Conservation (phyloP, 53 echinoderm and acorn worm genomes). For the Actinopyga echinites region DNA sequence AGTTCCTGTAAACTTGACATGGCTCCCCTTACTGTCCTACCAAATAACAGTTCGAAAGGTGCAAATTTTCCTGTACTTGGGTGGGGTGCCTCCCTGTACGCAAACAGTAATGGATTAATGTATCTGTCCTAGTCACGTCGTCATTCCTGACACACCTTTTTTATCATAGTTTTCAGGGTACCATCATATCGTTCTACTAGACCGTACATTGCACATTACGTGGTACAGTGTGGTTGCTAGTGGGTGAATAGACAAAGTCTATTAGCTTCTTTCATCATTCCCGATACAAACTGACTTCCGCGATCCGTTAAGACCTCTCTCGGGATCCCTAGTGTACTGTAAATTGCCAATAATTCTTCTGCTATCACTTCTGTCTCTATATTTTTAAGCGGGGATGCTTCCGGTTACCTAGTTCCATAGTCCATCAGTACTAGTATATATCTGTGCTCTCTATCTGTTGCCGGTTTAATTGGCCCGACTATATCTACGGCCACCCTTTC, state of each 20-base stretch:
- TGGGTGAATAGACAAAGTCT: conserved; percentile 24
- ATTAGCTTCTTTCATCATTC: conserved; percentile 41
- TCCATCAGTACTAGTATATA: conserved; percentile 44
- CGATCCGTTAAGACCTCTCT: conserved; percentile 47
- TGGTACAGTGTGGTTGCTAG: conserved; percentile 53
- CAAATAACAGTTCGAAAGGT: conserved; percentile 61
- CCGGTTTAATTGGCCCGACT: conserved; percentile 54
- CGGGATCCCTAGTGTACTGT: conserved; percentile 46
- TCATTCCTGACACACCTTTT: conserved; percentile 44
- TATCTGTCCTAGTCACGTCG: conserved; percentile 58
- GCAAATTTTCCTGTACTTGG: conserved; percentile 49
- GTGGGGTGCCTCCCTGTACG: conserved; percentile 58
- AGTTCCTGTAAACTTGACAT: conserved; percentile 52
- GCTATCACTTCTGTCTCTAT: conserved; percentile 48
- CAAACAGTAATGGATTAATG: conserved; percentile 43
- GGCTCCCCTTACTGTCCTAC: conserved; percentile 53
- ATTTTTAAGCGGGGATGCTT: conserved; percentile 39
- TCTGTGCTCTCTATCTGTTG: conserved; percentile 2
- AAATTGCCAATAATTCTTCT: conserved; percentile 45
- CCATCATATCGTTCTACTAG: conserved; percentile 54
- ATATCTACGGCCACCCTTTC: conserved; percentile 46
- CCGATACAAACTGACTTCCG: conserved; percentile 55
- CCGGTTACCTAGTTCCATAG: conserved; percentile 45
- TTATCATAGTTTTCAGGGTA: conserved; percentile 46
- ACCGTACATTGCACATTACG: conserved; percentile 54